Base-by-base conservation (phyloP, 2,888 invertebrate species). In the Drosophila borborema region DNA sequence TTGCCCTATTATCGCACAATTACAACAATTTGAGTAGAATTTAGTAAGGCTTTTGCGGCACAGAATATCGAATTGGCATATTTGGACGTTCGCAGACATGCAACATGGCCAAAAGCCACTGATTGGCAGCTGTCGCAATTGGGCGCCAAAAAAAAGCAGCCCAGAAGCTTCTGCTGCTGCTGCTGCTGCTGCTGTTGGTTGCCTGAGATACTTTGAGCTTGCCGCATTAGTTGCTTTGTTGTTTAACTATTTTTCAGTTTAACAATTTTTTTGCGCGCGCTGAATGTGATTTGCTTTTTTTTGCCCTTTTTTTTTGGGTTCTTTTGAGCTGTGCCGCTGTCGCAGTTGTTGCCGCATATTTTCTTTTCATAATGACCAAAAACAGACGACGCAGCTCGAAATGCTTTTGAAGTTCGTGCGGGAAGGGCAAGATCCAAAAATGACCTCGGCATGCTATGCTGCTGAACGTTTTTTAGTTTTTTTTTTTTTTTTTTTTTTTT, bases 361-460 rank as follows among this genome's bases (percentile, higher is more conserved):
- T 85, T 79, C 81, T 71, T 80, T 81, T 85, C 86, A 85, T 89
- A 86, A 86, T 89, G 85, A 86, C 89, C 87, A 84, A 86, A 89
- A 85, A 79, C 78, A 77, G 74, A 81, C 76, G 70, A 80, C 58
- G 70, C 80, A 65, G 65, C 56, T 64, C 56, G 80, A 72, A 89
- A 89, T 84, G 87, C 86, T 81, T 86, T 86, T 86, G 86, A 86
- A 81, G 87, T 89, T 74, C 38, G 46, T 28, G 23, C 23, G 23
- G 4, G 34, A 81, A 77, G 88, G 80, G 78, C 81, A 70, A 68
- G 64, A 63, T 64, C 71, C 66, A 74, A 66, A 68, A 74, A 66
- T 80, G 80, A 74, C 82, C 86, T 84, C 81, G 81, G 68, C 67
- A 79, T 82, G 77, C 77, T 60, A 72, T 81, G 81, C 45, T 23